Evolutionary conservation across 2,797 vertebrate species (phyloP).

Genomic region (Pseudochirops cupreus): DNA sequence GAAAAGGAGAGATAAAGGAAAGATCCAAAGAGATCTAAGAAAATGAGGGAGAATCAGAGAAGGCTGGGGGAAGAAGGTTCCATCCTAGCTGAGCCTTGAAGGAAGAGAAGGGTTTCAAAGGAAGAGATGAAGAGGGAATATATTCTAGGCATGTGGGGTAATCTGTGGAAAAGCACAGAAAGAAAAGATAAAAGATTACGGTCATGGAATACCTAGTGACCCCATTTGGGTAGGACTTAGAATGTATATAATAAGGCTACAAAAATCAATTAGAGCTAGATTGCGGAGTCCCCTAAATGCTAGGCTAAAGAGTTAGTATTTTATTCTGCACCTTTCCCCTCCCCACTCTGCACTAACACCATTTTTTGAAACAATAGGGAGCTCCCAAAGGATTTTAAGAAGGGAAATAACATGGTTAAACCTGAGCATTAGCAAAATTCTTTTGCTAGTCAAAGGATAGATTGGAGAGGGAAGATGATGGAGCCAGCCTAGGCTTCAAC

Average conservation of each 20-base stretch:
- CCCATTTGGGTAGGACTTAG: neutral
- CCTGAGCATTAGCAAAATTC: neutral
- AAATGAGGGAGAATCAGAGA: neutral
- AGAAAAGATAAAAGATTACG: neutral
- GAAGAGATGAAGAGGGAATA: neutral
- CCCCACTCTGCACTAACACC: no score
- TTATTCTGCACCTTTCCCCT: neutral
- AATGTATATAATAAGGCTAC: neutral
- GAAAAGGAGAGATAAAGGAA: neutral
- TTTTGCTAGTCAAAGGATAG: neutral
- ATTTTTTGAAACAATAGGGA: neutral
- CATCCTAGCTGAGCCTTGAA: neutral
- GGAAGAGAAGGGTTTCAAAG: neutral
- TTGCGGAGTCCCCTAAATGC: neutral
- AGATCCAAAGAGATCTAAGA: neutral
- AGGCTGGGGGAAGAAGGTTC: neutral
- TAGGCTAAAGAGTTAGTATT: neutral
- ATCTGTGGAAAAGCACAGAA: neutral
- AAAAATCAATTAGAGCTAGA: neutral
- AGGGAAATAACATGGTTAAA: neutral
- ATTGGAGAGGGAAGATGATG: neutral
- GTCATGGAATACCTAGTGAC: neutral
- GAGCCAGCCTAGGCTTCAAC: neutral
- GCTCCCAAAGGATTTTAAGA: neutral
- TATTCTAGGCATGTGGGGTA: neutral